These are phyloP conservation scores for Cydia strobilella DNA, from an alignment of 1,140 invertebrate species.

Conservation along the genomic window DNA sequence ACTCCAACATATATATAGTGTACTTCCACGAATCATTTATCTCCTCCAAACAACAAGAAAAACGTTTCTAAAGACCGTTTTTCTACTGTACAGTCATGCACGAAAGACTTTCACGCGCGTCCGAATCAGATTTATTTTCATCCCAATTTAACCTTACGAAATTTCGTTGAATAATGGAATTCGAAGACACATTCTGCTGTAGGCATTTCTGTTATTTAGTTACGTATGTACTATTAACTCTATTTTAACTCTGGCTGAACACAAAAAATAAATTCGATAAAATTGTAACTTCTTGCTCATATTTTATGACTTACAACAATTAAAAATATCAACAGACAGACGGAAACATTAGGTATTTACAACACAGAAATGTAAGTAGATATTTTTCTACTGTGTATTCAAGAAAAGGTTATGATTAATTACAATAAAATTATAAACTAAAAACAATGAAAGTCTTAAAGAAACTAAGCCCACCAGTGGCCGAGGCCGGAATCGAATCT, in stretches of 20 bases:
- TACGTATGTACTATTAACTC: background rate
- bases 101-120: background rate
- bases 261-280: background rate
- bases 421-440: too few species aligned
- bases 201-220: background rate
- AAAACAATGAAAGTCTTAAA: too few species aligned
- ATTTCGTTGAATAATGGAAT: background rate
- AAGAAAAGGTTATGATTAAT: too few species aligned
- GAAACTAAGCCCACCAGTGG: too few species aligned
- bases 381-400: too few species aligned
- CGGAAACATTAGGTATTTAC: too few species aligned
- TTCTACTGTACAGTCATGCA: slow-evolving; percentile 19
- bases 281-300: too few species aligned
- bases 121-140: slow-evolving; percentile 18
- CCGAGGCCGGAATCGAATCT: too few species aligned
- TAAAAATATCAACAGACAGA: too few species aligned
- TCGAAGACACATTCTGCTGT: background rate
- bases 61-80: slow-evolving; percentile 19
- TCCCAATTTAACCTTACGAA: background rate
- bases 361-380: too few species aligned
- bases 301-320: too few species aligned
- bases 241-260: background rate
- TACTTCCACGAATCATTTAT: slow-evolving; percentile 13
- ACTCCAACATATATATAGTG: background rate
- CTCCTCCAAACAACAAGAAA: slow-evolving; percentile 21